These are phyloP conservation scores for Hyposoter didymator DNA, from an alignment of 2,888 invertebrate genomes.

Conservation along the genomic window DNA sequence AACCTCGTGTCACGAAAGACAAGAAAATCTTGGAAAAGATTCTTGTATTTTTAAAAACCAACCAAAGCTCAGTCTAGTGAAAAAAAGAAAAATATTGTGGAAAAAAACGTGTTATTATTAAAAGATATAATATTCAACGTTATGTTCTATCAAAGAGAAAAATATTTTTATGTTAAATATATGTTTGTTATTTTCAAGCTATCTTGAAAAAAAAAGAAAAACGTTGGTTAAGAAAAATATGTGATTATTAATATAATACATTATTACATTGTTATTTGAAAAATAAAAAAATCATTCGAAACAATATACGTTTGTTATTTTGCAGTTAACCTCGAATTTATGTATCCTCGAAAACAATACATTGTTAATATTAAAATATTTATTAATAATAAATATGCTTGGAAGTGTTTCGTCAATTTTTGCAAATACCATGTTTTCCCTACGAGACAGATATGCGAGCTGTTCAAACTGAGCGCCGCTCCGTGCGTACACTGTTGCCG, in stretches of 20 bases:
- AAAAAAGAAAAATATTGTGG: constrained; percentile 14
- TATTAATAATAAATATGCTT: constrained; percentile 36
- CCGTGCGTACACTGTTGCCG: constrained; percentile 44
- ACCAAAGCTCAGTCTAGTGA: constrained; percentile 18
- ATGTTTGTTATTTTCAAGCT: too few relatives aligned
- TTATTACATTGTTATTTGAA: not conserved
- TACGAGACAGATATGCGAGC: not conserved
- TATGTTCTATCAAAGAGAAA: not conserved
- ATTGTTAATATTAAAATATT: constrained; percentile 41
- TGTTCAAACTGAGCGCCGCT: constrained; percentile 30
- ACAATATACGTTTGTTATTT: constrained; percentile 6
- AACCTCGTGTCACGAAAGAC: constrained; percentile 46
- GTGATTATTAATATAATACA: too few relatives aligned
- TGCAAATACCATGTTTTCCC: constrained; percentile 27
- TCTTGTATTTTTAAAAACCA: constrained; percentile 28
- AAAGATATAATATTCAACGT: not conserved
- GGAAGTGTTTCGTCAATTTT: constrained; percentile 18
- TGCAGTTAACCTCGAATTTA: constrained; percentile 11
- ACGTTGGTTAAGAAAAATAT: too few relatives aligned
- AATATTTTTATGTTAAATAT: not conserved
- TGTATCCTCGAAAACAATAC: constrained; percentile 25
- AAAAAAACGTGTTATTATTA: not conserved
- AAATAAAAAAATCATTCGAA: not conserved
- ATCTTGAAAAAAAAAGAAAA: too few relatives aligned
- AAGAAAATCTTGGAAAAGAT: constrained; percentile 45